Base-by-base conservation (phyloP, 2,797 vertebrate genomes). In the Acanthopagrus latus region DNA sequence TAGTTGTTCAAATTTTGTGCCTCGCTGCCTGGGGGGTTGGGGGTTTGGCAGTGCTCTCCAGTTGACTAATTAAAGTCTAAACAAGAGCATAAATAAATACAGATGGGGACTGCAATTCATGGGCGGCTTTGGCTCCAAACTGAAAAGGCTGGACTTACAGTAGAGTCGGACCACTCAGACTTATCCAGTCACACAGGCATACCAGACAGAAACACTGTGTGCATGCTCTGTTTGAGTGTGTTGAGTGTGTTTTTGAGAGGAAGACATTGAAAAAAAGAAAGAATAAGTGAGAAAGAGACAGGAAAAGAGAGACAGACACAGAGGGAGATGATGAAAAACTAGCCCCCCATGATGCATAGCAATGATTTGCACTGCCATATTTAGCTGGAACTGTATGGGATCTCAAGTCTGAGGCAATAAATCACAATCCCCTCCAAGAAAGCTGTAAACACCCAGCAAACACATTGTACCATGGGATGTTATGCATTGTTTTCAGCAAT, bases 81-180 rank as follows among this genome's bases (percentile, higher is more conserved):
- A 92, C 85, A 90, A 93, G 72, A 87, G 79, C 90, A 94, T 91
- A 88, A 89, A 93, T 92, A 90, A 90, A 93, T 91, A 86, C 89
- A 92, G 85, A 95, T 91, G 86, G 86, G 89, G 78, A 60, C 74
- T 82, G 70, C 51, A 76, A 85, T 76, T 86, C 58, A 66, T 52
- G 62, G 70, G 57, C n/a, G 80, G 76, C 74, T 87, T 81, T 76
- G 76, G 80, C 85, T 79, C 64, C 59, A 76, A 76, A 84, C 14
- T 84, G 65, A 55, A 78, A 79, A 27, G 74, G 69, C 74, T 76
- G 63, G 75, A 85, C 83, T 81, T 88, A 87, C 65, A 86, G 80
- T 83, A 81, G 62, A 86, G 76, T 72, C 71, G 77, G 29, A 83
- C 27, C 11, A 69, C 54, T 58, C 43, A 59, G 47, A 66, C 29